These are phyloP conservation scores for Cephonodes hylas DNA, from an alignment of 2,888 invertebrate genomes.

Conservation along the genomic window DNA sequence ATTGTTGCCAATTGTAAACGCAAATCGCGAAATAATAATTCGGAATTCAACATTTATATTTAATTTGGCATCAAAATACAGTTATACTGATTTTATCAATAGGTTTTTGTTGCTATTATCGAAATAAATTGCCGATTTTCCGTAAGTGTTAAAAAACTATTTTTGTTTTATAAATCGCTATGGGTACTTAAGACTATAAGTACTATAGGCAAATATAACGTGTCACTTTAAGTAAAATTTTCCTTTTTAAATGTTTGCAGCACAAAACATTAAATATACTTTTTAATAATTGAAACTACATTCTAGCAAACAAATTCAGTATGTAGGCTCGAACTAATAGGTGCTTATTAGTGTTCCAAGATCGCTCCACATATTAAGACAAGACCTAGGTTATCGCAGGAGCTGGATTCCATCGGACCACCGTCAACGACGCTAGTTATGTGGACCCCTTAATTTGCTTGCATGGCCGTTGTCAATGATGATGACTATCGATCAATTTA, in stretches of 20 bases:
- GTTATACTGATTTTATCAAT: background rate
- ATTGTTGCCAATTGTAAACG: conserved; percentile 13
- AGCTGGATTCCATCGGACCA: conserved; percentile 65
- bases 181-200: too few species aligned
- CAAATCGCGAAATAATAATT: background rate
- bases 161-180: too few species aligned
- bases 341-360: background rate
- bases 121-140: too few species aligned
- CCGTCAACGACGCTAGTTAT: conserved; percentile 63
- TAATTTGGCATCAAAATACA: background rate
- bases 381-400: conserved; percentile 45
- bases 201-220: too few species aligned
- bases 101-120: too few species aligned
- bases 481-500: conserved; percentile 66
- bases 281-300: too few species aligned
- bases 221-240: too few species aligned
- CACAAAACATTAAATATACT: background rate
- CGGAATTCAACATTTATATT: background rate
- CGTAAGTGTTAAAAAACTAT: too few species aligned
- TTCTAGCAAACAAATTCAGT: too few species aligned
- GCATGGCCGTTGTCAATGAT: conserved; percentile 51
- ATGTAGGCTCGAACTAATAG: background rate
- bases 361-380: background rate
- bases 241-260: too few species aligned
- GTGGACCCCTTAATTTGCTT: conserved; percentile 72